A percentile compares a stretch with the other conserved stretches of the same genome.
These are phyloP conservation scores for Microtus ochrogaster DNA, from an alignment of 2,113 vertebrate genomes.

Conservation along the genomic window DNA sequence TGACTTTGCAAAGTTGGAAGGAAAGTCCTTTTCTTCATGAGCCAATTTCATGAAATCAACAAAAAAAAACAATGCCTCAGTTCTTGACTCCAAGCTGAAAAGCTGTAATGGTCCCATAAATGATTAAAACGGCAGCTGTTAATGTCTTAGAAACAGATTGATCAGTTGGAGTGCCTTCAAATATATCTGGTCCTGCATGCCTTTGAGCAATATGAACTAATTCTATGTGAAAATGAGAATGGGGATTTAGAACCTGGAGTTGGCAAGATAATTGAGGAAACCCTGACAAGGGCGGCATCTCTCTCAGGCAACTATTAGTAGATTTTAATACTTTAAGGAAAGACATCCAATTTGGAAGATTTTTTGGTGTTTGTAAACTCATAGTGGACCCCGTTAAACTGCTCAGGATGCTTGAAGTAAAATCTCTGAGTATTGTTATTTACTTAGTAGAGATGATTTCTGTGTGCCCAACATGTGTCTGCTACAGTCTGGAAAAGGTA, in stretches of 20 bases:
- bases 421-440: neutral
- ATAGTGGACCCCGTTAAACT: neutral
- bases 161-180: constrained; percentile 72
- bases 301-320: constrained; percentile 4
- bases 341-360: neutral
- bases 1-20: constrained; percentile 63
- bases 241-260: constrained; percentile 25
- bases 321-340: constrained; percentile 27
- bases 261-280: constrained; percentile 54
- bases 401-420: neutral
- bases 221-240: constrained; percentile 38
- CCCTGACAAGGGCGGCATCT: neutral
- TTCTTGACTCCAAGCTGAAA: constrained; percentile 69
- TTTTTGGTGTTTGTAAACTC: neutral
- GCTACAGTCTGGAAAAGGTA: neutral
- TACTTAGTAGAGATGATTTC: neutral
- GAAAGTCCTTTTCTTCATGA: constrained; percentile 47
- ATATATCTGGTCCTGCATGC: constrained; percentile 59
- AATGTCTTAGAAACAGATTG: constrained; percentile 76
- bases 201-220: constrained; percentile 61
- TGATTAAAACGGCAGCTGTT: constrained; percentile 79
- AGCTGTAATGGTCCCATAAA: constrained; percentile 65
- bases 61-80: neutral
- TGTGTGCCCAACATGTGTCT: neutral
- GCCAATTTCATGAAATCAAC: constrained; percentile 48